Base-by-base conservation (phyloP, 2,113 vertebrate species). In the Bufo gargarizans region DNA sequence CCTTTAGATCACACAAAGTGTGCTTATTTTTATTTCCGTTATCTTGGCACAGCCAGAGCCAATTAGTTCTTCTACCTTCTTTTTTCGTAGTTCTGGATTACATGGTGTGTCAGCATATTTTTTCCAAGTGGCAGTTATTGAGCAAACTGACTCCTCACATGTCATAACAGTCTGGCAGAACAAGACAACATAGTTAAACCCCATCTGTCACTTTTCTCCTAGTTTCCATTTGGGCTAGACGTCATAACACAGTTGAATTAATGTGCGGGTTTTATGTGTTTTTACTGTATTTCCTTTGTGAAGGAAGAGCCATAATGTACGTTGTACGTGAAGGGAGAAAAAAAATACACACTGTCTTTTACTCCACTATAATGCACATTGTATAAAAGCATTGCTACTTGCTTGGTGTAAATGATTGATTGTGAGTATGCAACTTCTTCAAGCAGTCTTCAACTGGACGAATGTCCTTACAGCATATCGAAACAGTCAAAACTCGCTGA, bases 91-190 rank as follows among this genome's bases (percentile, higher is more conserved):
- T 58, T 49, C 72, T 49, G 33, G 55, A 20, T 85, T 85, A 33
- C 53, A 76, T 20, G 71, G 61, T 63, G 55, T 63, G 84, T 86
- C 84, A 86, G 84, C 72, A 86, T 86, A 86, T 86, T 86, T 86
- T 78, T 49, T 61, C 45, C 47, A 61, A 65, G 43, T 77, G 72
- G 72, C 85, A 65, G 72, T 33, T 86, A 78, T 77, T 86, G 74
- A 86, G 74, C 56, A 86, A 63, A 86, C 72, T 63, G 72, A 78
- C 72, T 86, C 47, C 45, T 61, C 74, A 77, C 74, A 78, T 50
- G 74, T 74, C 85, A 65, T 50, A 86, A 86, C 85, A 86, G 85
- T 86, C 85, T 86, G 69, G 72, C 84, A 86, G 72, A 49, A 49
- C 17, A 9, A 77, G 56, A 77, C 74, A 77, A 78, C 58, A n/a